Base-by-base conservation (phyloP, 2,888 invertebrate genomes). In the Brassicogethes aeneus region DNA sequence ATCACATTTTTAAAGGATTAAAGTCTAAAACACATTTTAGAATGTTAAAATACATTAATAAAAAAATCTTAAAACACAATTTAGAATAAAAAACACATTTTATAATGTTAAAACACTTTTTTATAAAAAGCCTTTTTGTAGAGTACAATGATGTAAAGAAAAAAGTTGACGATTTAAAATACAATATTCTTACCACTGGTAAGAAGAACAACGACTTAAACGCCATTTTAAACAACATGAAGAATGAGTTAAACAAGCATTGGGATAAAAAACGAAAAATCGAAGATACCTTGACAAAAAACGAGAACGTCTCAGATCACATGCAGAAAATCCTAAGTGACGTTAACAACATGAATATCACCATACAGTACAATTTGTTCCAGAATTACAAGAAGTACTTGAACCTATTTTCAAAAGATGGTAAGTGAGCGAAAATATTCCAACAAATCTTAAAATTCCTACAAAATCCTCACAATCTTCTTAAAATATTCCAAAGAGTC, bases 151-250 rank as follows among this genome's bases (percentile, higher is more conserved):
- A 44, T 3, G 52, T 51, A 10, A 48, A 47, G 36, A 53, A 52
- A 15, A 47, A 53, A 17, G 74, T 79, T 16, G 65, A 76, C 44
- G 66, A 69, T 40, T 62, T 76, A 55, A 65, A 73, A 63, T 61
- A 72, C 47, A 65, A 70, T 54, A 61, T 71, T 38, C 69, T 70
- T 52, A 67, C 72, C 36, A 58, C 52, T 31, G 61, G 59, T 2
- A 56, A 53, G 46, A 47, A 44, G 7, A 60, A 61, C 42, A 62
- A 62, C 41, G 54, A 60, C 16, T 41, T 60, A 37, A 53, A 51
- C n/a, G 47, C 53, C 31, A 44, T 55, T 17, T 42, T 60, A 14
- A 51, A 50, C 15, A 45, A 51, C 40, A 45, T 60, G 40, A 30
- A 34, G 39, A 43, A 34, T 31, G 34, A 5, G 23, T 23, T 23